These are phyloP conservation scores for Naso thynnoides DNA, from an alignment of 2,797 vertebrate genomes.

Conservation along the genomic window DNA sequence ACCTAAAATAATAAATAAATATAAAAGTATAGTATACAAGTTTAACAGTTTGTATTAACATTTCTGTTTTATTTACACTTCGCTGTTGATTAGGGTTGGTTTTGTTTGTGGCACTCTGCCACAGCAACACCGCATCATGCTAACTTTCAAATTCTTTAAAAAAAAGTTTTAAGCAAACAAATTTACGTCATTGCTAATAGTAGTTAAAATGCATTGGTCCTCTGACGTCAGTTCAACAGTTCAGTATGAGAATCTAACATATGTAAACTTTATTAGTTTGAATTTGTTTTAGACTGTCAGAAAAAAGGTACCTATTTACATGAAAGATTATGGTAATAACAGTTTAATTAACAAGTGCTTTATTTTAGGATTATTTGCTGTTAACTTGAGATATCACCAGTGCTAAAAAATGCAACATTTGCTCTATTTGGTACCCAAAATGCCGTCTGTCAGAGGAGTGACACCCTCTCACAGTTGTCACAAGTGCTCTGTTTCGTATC, in stretches of 20 bases:
- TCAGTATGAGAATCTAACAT: neutral
- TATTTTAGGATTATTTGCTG: neutral
- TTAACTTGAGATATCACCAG: slow-evolving; percentile 22
- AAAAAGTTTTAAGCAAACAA: neutral
- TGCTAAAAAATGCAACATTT: slow-evolving; percentile 22
- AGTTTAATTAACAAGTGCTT: neutral
- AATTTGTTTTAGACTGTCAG: slow-evolving; percentile 1
- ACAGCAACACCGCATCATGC: neutral
- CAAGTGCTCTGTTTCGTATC: slow-evolving; percentile 78
- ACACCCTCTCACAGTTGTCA: slow-evolving; percentile 83
- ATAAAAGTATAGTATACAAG: neutral
- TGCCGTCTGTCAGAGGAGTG: slow-evolving; percentile 72
- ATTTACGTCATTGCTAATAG: neutral
- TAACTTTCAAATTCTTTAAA: neutral
- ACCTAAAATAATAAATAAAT: too few species aligned
- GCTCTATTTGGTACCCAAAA: slow-evolving; percentile 66
- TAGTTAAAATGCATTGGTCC: neutral
- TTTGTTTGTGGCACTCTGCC: neutral
- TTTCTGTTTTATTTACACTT: neutral
- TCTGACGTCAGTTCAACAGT: neutral
- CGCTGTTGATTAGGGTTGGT: neutral
- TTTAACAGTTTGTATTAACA: neutral
- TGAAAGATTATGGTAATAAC: neutral
- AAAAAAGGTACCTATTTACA: neutral
- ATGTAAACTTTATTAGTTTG: neutral